Conservation (phyloP, 2,888 invertebrate species). For the Apodemia mormo region DNA sequence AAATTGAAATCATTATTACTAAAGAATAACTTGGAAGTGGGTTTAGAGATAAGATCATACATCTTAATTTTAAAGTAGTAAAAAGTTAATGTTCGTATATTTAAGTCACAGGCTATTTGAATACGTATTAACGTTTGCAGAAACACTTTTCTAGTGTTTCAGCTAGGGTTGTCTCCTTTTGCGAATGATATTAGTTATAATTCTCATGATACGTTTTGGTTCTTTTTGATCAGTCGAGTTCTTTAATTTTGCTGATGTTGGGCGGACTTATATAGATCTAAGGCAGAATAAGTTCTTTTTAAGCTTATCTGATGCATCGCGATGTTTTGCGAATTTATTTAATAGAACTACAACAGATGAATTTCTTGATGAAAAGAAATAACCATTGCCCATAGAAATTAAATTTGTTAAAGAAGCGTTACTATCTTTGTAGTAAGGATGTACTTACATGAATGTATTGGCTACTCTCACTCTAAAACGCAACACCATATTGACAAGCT, state of each 20-base stretch:
- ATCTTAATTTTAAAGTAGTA: slow-evolving; percentile 7
- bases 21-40: neutral
- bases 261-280: neutral
- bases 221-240: neutral
- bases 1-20: no score
- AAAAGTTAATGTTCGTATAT: slow-evolving; percentile 7
- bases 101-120: slow-evolving; percentile 11
- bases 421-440: no score
- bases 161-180: neutral
- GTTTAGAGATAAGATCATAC: neutral
- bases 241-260: neutral
- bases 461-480: no score
- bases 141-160: slow-evolving; percentile 3
- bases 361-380: no score
- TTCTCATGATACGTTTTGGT: neutral
- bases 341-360: no score
- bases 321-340: no score
- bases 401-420: no score
- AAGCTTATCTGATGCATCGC: no score
- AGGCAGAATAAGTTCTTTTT: no score
- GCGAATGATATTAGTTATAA: neutral
- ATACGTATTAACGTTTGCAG: slow-evolving; percentile 7
- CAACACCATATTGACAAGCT: no score
- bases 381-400: no score
- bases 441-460: no score